Base-by-base conservation (phyloP, 2,797 vertebrate species). In the Chelon auratus region DNA sequence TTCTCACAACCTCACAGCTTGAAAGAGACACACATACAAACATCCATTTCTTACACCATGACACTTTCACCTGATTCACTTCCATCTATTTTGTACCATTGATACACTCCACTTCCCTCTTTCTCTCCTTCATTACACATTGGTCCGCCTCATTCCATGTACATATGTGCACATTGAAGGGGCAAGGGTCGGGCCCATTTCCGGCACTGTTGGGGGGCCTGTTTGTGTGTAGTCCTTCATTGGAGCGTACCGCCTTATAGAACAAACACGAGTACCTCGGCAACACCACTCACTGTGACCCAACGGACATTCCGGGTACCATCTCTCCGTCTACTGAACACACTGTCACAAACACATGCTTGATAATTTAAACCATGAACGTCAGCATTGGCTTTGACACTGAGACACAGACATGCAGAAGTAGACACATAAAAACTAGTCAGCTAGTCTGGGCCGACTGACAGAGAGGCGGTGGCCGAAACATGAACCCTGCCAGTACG, bases 221-320 rank as follows among this genome's bases (percentile, higher is more conserved):
- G 80, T 84, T 33, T 87, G 42, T 81, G 72, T 88, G 84, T 66
- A 82, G 79, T n/a, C 80, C 83, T 90, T 93, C 91, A 91, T 77
- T 91, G 92, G 89, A 93, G 88, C 91, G 86, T 88, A 90, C 88
- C 60, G 68, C 78, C 87, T 88, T 91, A 86, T 69, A 90, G 89
- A 90, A 80, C 89, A 93, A 91, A 93, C 79, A 88, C 42, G 10
- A 90, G 59, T 58, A 88, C 92, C 91, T 87, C 83, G 90, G 92
- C 92, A 91, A 94, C 90, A 80, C 80, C 89, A 91, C 70, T 86
- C 78, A 93, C 90, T 89, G 89, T 93, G 91, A 93, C 91, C 80
- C 78, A 12, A n/a, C 70, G 24, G 81, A 93, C 86, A 91, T 85
- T 85, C 88, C 90, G 90, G 92, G 92, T 92, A 89, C 85, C 56